Evolutionary conservation across 2,888 invertebrate genomes (phyloP).

Genomic region (Creontiades dilutus): DNA sequence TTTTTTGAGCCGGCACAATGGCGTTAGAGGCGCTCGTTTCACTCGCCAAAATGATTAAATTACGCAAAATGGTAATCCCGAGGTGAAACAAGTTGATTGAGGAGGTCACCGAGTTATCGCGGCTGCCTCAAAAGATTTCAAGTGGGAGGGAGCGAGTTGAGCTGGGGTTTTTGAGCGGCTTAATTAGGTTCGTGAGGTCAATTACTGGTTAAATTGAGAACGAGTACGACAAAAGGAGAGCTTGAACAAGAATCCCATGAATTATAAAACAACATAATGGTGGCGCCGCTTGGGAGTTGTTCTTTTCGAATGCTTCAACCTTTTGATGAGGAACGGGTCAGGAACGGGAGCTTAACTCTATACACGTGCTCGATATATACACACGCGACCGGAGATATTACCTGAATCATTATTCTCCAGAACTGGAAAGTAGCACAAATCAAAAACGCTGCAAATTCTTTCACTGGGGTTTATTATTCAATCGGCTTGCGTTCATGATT

Average conservation of each 20-base stretch:
- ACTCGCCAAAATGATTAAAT: slow-evolving; percentile 21
- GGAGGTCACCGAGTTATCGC: slow-evolving; percentile 19
- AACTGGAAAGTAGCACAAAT: too few relatives aligned
- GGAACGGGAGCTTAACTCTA: too few relatives aligned
- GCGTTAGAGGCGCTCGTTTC: background rate
- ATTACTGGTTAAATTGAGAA: slow-evolving; percentile 27
- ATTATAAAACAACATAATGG: background rate
- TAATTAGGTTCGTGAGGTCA: slow-evolving; percentile 19
- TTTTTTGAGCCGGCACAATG: background rate
- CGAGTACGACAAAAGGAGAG: slow-evolving; percentile 18
- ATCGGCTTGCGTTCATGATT: too few relatives aligned
- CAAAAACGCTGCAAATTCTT: too few relatives aligned
- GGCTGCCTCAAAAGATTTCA: slow-evolving; percentile 9
- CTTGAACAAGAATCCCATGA: background rate
- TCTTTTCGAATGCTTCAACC: too few relatives aligned
- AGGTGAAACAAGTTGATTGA: background rate
- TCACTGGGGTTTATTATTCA: too few relatives aligned
- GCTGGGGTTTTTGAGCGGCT: background rate
- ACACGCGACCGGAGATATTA: too few relatives aligned
- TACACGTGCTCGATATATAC: too few relatives aligned
- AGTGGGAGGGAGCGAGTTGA: background rate
- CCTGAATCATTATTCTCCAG: too few relatives aligned
- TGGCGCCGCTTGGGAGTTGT: too few relatives aligned
- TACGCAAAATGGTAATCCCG: slow-evolving; percentile 6
- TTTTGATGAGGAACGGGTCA: too few relatives aligned